Conservation (phyloP, 1,140 invertebrate genomes). For the Cotesia chilonis region DNA sequence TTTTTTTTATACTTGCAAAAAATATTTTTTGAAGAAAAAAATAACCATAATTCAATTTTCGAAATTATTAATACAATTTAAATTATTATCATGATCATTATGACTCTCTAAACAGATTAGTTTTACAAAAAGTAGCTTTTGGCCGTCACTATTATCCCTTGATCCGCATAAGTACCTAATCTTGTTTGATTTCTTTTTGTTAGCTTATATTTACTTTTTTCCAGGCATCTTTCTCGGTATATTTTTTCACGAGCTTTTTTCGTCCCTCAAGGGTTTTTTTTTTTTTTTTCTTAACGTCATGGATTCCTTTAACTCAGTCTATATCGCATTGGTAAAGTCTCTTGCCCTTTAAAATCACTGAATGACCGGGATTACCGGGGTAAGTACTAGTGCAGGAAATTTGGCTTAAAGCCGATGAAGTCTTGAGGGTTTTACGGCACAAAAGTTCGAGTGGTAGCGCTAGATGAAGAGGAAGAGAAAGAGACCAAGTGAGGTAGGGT, state of each 20-base stretch:
- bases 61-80: neutral
- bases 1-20: too few relatives aligned
- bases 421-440: slow-evolving; percentile 35
- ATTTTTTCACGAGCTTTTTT: slow-evolving; percentile 6
- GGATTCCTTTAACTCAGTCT: slow-evolving; percentile 15
- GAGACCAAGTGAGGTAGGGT: too few relatives aligned
- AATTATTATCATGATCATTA: too few relatives aligned
- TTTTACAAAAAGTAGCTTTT: slow-evolving; percentile 9
- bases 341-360: slow-evolving; percentile 33
- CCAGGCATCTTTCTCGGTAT: neutral
- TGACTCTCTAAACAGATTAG: too few relatives aligned
- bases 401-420: slow-evolving; percentile 39
- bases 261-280: too few relatives aligned
- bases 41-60: too few relatives aligned
- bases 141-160: slow-evolving; percentile 5
- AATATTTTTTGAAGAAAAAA: too few relatives aligned
- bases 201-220: neutral
- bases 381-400: slow-evolving; percentile 39
- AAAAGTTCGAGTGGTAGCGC: too few relatives aligned
- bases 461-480: too few relatives aligned
- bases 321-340: slow-evolving; percentile 1
- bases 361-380: slow-evolving; percentile 38
- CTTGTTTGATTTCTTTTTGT: slow-evolving; percentile 11
- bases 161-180: neutral
- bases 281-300: neutral